phyloP scores from a whole-genome alignment of 2,113 vertebrate genomes.

The Sialia sialis region DNA sequence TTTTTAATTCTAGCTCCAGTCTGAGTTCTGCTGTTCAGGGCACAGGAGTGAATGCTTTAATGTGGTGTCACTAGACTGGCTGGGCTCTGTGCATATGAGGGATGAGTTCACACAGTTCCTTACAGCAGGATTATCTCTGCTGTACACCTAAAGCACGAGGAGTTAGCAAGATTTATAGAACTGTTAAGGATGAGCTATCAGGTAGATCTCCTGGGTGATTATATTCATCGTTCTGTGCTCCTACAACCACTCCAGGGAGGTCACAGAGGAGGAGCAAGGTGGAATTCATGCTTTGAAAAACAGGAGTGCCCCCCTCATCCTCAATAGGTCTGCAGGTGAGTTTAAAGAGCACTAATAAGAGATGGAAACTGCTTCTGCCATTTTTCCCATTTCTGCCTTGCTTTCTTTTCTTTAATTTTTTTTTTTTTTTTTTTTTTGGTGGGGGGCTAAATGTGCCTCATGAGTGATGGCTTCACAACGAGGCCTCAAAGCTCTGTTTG shows the following conservation, averaged over 20 bases:
- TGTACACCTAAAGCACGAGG: not conserved
- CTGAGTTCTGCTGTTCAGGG: not conserved
- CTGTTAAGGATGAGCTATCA: conserved; percentile 18
- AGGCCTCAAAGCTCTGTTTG: not conserved
- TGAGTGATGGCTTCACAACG: rapidly evolving
- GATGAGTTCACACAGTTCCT: not conserved
- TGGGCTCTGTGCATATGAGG: not conserved
- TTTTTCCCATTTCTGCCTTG: rapidly evolving
- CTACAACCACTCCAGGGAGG: not conserved
- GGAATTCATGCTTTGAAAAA: conserved; percentile 2
- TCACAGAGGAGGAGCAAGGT: not conserved
- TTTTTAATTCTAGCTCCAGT: not conserved
- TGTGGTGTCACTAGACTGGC: not conserved
- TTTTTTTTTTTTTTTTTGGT: no score
- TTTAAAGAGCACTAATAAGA: not conserved
- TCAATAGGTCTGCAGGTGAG: not conserved
- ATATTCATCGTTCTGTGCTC: not conserved
- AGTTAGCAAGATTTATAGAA: conserved; percentile 30
- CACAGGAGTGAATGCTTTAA: not conserved
- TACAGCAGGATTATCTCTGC: conserved; percentile 10
- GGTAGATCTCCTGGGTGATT: conserved; percentile 10
- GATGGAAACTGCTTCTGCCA: not conserved
- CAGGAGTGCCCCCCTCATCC: not conserved
- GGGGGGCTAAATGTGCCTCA: not conserved
- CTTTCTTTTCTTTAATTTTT: not conserved